Evolutionary conservation across 1,140 invertebrate genomes (phyloP), one percentile per base, ranked within the genome.

Genomic region (Idris sp.): DNA sequence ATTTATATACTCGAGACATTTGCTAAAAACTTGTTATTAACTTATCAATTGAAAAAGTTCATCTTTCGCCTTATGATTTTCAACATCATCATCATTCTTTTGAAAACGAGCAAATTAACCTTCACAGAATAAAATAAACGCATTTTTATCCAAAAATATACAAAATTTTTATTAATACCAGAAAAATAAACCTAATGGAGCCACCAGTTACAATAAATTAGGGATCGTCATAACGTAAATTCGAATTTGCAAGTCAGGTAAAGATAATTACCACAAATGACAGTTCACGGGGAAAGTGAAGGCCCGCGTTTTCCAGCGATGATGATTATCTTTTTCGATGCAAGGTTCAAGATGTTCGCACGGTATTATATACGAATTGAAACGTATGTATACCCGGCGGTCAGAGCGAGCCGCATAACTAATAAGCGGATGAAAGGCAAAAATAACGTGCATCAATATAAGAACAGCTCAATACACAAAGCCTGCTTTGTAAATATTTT

Each of bases 341-440:
- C 28, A 76, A 73, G 74, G 74, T 76, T 76, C 74, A 76, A 76
- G 74, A 76, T 76, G 74, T 76, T 76, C 74, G 68, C 74, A 76
- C 74, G 74, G 56, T 76, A 64, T 72, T 49, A 62, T 53, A 59
- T 59, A 62, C 62, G 56, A 61, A 69, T 67, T 76, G 19, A 58
- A 68, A 72, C 18, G 33, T 62, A 58, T 15, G 31, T 7, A 46
- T 68, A 56, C 46, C 67, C 49, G 54, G 54, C 54, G 67, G 74
- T 72, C 74, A 76, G 13, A 71, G 28, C 26, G 19, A 36, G 48
- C 40, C 62, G 61, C 62, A 58, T 58, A 58, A 67, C 35, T 64
- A 75, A 58, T 64, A 68, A 58, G 36, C 58, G 58, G 41, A 67
- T 67, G 48, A 68, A 74, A 68, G 71, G 51, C 36, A 56, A 68